Evolutionary conservation across 2,113 vertebrate genomes (phyloP), one percentile per base, ranked within the genome.

Genomic region (Hemicordylus capensis): DNA sequence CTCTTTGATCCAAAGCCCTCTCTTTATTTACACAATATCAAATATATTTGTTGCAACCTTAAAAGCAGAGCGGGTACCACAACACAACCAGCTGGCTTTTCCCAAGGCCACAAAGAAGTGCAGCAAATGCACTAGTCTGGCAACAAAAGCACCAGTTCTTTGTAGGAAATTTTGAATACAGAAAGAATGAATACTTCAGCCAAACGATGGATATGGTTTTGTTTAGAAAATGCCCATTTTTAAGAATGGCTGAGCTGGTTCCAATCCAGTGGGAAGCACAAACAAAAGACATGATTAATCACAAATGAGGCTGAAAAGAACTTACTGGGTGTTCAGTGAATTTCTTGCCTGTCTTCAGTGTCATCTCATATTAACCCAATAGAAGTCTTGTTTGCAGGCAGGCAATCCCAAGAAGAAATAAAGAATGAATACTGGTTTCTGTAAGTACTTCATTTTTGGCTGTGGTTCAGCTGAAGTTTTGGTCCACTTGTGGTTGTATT

Each of bases 141-240:
- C 12, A n/a, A n/a, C n/a, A 56, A 46, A 73, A 37, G 3, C 39
- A 34, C 42, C 42, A 46, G 37, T 81, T 69, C 70, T 1, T 12
- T 39, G 17, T 73, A 88, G 14, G 31, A 76, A n/a, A 37, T n/a
- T 28, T 85, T 87, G 76, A n/a, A 3, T 69, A 31, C 10, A 76
- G 69, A 78, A 84, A 42, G 61, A 26, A 15, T 89, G 37, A 28
- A 70, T 77, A 39, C 76, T 1, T 26, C 72, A n/a, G 76, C 81
- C 66, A 83, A 90, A 84, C 54, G 7, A 12, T 61, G 11, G 81
- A 64, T 5, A 46, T 42, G 5, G 24, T 73, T 39, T 59, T 12
- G 83, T 66, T 44, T 80, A 78, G 24, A 31, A 76, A 87, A 90
- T 87, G 54, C 26, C 39, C 42, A 75, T 59, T 89, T 89, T 79